A percentile compares a stretch with the other conserved stretches of the same genome.
These are phyloP conservation scores for Rhabdomys dilectus DNA, from an alignment of 2,113 vertebrate species.

Conservation along the genomic window DNA sequence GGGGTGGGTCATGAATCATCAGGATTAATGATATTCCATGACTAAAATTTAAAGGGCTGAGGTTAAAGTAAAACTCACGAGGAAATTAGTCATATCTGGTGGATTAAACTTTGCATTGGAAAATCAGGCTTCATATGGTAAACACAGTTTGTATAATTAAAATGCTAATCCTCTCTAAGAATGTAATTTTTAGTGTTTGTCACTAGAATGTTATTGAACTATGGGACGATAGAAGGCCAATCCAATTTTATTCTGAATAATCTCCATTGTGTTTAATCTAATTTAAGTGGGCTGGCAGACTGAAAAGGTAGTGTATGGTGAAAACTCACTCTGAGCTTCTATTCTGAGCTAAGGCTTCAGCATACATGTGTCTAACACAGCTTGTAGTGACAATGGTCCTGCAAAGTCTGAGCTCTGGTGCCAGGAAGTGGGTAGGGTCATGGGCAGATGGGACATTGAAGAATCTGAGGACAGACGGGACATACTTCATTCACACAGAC, in stretches of 20 bases:
- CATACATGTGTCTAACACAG: not conserved
- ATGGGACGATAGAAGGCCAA: constrained; percentile 4
- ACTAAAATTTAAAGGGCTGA: constrained; percentile 48
- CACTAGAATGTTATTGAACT: constrained; percentile 6
- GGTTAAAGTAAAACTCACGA: constrained; percentile 22
- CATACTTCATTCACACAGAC: not conserved
- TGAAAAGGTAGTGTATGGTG: not conserved
- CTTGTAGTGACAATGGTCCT: too few species aligned
- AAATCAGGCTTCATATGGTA: not conserved
- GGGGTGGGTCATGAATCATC: constrained; percentile 34
- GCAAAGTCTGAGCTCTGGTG: not conserved
- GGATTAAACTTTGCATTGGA: not conserved
- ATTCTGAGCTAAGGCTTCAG: not conserved
- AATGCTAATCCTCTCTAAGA: not conserved
- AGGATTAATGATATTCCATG: constrained; percentile 44
- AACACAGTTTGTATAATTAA: constrained; percentile 53
- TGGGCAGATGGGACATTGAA: not conserved
- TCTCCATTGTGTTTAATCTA: not conserved
- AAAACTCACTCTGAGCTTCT: not conserved
- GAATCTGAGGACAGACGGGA: not conserved
- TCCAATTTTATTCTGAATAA: constrained; percentile 17
- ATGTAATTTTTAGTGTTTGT: not conserved
- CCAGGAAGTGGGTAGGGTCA: not conserved
- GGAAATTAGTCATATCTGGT: constrained; percentile 33
- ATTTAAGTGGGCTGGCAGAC: not conserved